Base-by-base conservation (phyloP, 2,113 vertebrate genomes). In the Crocuta crocuta region DNA sequence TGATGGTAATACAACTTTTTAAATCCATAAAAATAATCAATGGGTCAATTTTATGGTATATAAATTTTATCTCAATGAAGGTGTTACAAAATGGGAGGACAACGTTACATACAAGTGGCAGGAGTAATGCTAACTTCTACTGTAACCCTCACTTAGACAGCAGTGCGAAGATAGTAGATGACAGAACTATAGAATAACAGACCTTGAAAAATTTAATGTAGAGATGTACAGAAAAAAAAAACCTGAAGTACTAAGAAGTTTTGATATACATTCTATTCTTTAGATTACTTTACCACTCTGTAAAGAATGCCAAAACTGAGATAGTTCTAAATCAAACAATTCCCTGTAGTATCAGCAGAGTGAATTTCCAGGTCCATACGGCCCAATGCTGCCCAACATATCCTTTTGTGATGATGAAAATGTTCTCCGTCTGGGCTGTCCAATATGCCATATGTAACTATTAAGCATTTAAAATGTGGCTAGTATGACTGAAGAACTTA, bases 1-100 rank as follows among this genome's bases (percentile, higher is more conserved):
- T 31, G 23, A 93, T 61, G 50, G 21, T 23, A 61, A 10, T 6
- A 76, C 7, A 90, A 58, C 26, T 63, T 81, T 81, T 81, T 7
- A 90, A 74, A 86, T 45, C 86, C 16, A 78, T 26, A n/a, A 58
- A 89, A 80, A 76, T 8, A 74, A 53, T 71, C 90, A 87, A 97
- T 53, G 2, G 19, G 23, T 33, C 16, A 66, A 86, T 82, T 55
- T 71, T 86, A 78, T 76, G 26, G 31, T 5, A 53, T 81, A 9
- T 58, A 28, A 82, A 58, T 86, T 89, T 26, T 58, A 84, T 87
- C 63, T 84, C 73, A 89, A 61, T 82, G 80, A 58, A 89, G n/a
- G 6, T 84, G 26, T 33, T 82, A 61, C 55, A 61, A 74, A 92
- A 84, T 65, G 23, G 68, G 35, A 58, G 19, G 43, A 33, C 24